phyloP scores from a whole-genome alignment of 1,140 invertebrate genomes.

The Phortica variegata region DNA sequence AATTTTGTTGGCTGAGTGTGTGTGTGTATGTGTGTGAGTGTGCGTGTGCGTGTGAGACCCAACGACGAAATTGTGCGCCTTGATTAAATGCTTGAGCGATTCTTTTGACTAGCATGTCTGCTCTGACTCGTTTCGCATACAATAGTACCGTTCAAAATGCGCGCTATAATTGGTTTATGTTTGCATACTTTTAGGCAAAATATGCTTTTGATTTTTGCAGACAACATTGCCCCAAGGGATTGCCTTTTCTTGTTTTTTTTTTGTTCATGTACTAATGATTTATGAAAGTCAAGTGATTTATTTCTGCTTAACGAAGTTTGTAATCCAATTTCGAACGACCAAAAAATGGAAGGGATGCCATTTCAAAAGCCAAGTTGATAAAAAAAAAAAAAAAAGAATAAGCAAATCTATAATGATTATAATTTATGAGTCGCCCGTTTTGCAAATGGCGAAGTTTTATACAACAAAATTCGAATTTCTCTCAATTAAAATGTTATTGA shows the following conservation, averaged over 20 bases:
- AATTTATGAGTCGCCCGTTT: not conserved
- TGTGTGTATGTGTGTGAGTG: constrained; percentile 8
- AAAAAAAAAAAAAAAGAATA: too few species aligned
- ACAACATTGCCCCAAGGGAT: constrained; percentile 32
- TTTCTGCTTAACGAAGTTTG: constrained; percentile 37
- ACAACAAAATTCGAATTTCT: not conserved
- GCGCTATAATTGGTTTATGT: constrained; percentile 34
- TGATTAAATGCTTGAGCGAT: constrained; percentile 36
- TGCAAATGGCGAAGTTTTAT: not conserved
- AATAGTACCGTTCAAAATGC: too few species aligned
- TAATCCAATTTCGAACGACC: constrained; percentile 24
- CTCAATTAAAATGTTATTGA: not conserved
- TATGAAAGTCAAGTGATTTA: constrained; percentile 41
- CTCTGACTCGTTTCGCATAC: too few species aligned
- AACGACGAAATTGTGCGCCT: too few species aligned
- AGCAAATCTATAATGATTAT: too few species aligned
- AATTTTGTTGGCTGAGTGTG: constrained; percentile 33
- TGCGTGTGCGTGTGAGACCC: not conserved
- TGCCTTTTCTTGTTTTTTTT: too few species aligned
- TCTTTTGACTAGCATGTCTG: constrained; percentile 29
- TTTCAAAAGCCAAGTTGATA: too few species aligned
- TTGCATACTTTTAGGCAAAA: constrained; percentile 38
- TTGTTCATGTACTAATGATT: constrained; percentile 26
- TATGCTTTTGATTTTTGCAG: constrained; percentile 39
- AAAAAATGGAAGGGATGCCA: too few species aligned